Percentiles rank a stretch among this genome's conserved stretches.
Evolutionary conservation across 2,797 vertebrate genomes (phyloP).

Genomic region (Rhinoraja longicauda): DNA sequence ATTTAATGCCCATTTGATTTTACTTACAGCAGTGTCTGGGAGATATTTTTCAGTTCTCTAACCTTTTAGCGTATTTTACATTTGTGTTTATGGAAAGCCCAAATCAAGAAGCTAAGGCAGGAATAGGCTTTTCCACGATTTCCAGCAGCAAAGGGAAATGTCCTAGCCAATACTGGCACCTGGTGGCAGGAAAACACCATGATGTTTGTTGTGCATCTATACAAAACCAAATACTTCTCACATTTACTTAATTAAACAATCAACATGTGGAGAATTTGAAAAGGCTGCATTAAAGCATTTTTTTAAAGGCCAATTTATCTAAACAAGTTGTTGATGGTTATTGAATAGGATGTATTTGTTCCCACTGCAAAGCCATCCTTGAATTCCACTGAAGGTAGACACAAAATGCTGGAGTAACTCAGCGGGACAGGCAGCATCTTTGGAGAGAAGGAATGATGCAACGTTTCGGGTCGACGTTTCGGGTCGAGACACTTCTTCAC

Average conservation of each 20-base stretch:
- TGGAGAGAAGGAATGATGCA: too few relatives aligned
- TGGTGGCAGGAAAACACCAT: conserved; percentile 19
- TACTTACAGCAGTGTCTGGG: neutral
- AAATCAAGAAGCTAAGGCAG: neutral
- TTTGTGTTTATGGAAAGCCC: neutral
- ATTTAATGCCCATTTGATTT: neutral
- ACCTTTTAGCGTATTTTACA: neutral
- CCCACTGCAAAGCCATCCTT: neutral
- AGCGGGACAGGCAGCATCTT: too few relatives aligned
- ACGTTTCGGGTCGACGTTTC: too few relatives aligned
- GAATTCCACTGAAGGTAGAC: neutral
- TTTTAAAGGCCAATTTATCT: neutral
- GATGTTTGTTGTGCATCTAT: neutral
- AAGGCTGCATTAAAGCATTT: neutral
- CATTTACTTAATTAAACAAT: neutral
- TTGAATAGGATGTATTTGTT: neutral
- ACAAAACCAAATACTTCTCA: neutral
- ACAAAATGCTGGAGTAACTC: too few relatives aligned
- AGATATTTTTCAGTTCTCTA: neutral
- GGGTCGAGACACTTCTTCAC: too few relatives aligned
- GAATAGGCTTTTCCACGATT: neutral
- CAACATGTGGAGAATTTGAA: neutral
- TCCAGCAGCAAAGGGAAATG: neutral
- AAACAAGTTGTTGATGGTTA: neutral
- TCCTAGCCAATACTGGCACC: neutral